Conservation (phyloP, 2,888 invertebrate genomes). For the Drosophila anceps region DNA sequence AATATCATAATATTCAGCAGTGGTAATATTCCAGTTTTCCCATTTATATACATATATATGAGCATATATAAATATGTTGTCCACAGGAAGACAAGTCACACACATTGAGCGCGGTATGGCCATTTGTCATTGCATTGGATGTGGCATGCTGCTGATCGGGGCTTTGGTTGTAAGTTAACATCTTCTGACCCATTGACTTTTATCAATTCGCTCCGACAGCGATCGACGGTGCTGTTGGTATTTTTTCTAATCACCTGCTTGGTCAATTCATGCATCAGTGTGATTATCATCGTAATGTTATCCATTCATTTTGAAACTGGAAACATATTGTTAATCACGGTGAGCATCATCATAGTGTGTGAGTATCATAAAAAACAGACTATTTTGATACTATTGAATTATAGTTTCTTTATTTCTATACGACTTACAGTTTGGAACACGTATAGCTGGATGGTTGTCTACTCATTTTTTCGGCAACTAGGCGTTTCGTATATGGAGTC, state of each 20-base stretch:
- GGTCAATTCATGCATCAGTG: slow-evolving; percentile 29
- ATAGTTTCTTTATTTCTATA: background rate
- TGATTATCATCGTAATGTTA: slow-evolving; percentile 5
- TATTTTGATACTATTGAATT: background rate
- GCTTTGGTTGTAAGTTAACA: slow-evolving; percentile 51
- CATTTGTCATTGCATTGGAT: slow-evolving; percentile 68
- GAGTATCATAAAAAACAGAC: background rate
- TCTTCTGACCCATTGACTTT: background rate
- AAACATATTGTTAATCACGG: background rate
- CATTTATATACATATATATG: background rate
- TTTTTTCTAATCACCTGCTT: slow-evolving; percentile 62
- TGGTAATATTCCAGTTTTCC: slow-evolving; percentile 4
- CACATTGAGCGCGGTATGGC: slow-evolving; percentile 58
- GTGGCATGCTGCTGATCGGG: slow-evolving; percentile 54
- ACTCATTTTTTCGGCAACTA: slow-evolving; percentile 37
- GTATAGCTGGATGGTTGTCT: slow-evolving; percentile 57
- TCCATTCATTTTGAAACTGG: rapidly evolving
- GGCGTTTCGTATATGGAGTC: background rate
- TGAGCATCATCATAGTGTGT: slow-evolving; percentile 1
- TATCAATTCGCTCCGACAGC: slow-evolving; percentile 20
- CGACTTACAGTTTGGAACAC: slow-evolving; percentile 22
- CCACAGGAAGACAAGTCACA: slow-evolving; percentile 3
- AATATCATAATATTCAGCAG: background rate
- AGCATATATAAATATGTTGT: background rate
- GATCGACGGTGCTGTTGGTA: slow-evolving; percentile 53